phyloP scores from a whole-genome alignment of 2,797 vertebrate species.

The Bovichtus variegatus region DNA sequence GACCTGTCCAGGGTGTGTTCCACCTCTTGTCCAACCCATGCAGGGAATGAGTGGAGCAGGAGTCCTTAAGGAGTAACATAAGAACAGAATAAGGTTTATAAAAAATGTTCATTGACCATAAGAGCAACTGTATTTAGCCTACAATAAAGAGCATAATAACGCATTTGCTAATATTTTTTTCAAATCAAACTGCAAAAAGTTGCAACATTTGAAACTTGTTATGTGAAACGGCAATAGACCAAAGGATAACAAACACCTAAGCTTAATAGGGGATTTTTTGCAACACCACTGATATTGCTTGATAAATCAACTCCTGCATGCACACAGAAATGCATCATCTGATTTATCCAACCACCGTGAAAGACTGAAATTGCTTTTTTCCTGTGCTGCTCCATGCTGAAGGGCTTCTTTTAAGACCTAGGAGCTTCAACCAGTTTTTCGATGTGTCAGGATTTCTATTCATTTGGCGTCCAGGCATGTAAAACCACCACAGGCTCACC shows the following conservation, averaged over 20 bases:
- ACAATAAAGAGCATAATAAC: not conserved
- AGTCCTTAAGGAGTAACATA: not conserved
- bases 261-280: constrained; percentile 64
- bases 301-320: constrained; percentile 77
- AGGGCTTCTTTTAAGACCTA: constrained; percentile 73
- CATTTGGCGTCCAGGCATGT: constrained; percentile 62
- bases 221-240: constrained; percentile 41
- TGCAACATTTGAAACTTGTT: constrained; percentile 24
- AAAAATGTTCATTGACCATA: not conserved
- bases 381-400: constrained; percentile 54
- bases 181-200: not conserved
- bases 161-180: not conserved
- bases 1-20: not conserved
- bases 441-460: constrained; percentile 75
- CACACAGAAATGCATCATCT: constrained; percentile 72
- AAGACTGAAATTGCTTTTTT: constrained; percentile 77
- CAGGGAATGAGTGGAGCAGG: not conserved
- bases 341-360: constrained; percentile 74
- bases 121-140: not conserved
- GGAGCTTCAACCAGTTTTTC: constrained; percentile 66
- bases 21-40: not conserved
- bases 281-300: constrained; percentile 66
- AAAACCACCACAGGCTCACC: constrained; percentile 61
- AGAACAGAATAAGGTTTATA: not conserved
- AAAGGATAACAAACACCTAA: constrained; percentile 66